These are phyloP conservation scores for Crepidodera aurea DNA, from an alignment of 2,888 invertebrate species.

Conservation along the genomic window DNA sequence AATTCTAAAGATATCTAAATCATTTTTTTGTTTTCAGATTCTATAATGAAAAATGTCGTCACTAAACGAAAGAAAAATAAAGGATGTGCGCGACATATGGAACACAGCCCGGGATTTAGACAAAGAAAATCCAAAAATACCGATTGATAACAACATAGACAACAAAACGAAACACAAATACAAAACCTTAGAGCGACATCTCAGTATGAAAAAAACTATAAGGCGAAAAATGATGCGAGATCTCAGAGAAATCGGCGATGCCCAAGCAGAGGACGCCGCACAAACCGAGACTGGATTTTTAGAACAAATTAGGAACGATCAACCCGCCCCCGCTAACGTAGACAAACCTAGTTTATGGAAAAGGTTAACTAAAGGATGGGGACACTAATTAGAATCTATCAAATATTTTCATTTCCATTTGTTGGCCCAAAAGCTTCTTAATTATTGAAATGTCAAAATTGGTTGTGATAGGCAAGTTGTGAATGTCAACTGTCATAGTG, in stretches of 20 bases:
- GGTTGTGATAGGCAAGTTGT: neutral
- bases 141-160: slow-evolving; percentile 64
- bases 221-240: slow-evolving; percentile 86
- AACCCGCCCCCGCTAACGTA: slow-evolving; percentile 60
- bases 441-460: slow-evolving; percentile 15
- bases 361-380: slow-evolving; percentile 61
- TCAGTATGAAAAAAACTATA: slow-evolving; percentile 88
- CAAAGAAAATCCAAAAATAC: slow-evolving; percentile 62
- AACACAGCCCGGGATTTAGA: slow-evolving; percentile 52
- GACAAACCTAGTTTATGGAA: slow-evolving; percentile 62
- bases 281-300: slow-evolving; percentile 56
- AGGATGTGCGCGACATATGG: slow-evolving; percentile 74
- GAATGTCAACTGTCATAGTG: too few relatives aligned
- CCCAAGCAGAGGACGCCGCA: slow-evolving; percentile 51
- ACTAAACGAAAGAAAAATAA: slow-evolving; percentile 72
- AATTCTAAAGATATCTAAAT: too few relatives aligned
- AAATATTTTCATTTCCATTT: neutral
- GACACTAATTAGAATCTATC: slow-evolving; percentile 44
- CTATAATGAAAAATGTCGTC: slow-evolving; percentile 67
- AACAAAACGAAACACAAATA: slow-evolving; percentile 74
- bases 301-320: slow-evolving; percentile 61
- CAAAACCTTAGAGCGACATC: slow-evolving; percentile 79
- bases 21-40: slow-evolving; percentile 42
- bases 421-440: neutral
- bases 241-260: slow-evolving; percentile 70